phyloP scores from a whole-genome alignment of 2,888 invertebrate species.

The Bembecia ichneumoniformis region DNA sequence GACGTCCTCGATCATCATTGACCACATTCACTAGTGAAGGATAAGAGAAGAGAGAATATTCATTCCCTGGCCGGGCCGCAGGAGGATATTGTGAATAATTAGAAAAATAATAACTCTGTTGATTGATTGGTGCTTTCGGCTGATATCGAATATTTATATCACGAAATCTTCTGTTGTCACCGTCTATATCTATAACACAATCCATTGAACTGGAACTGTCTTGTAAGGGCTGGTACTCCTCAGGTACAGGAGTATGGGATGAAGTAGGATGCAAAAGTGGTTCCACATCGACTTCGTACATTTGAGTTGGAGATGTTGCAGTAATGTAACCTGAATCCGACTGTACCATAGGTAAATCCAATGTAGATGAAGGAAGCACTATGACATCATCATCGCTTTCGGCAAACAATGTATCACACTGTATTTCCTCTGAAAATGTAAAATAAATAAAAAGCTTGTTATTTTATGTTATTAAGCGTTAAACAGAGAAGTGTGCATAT shows the following conservation, averaged over 20 bases:
- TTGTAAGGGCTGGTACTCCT: constrained; percentile 62
- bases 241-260: constrained; percentile 58
- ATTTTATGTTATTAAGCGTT: no score
- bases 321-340: constrained; percentile 44
- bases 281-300: constrained; percentile 40
- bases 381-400: constrained; percentile 76
- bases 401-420: constrained; percentile 76
- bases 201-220: constrained; percentile 58
- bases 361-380: constrained; percentile 35
- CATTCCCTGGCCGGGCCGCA: constrained; percentile 26
- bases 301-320: constrained; percentile 43
- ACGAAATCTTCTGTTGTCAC: constrained; percentile 30
- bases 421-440: constrained; percentile 72
- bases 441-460: no score
- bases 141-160: constrained; percentile 54
- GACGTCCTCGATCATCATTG: constrained; percentile 36
- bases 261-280: constrained; percentile 39
- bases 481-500: no score
- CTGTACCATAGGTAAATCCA: background rate
- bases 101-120: constrained; percentile 43
- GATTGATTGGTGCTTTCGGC: constrained; percentile 40
- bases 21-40: constrained; percentile 34
- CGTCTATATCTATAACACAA: constrained; percentile 34
- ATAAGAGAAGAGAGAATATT: constrained; percentile 36
- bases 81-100: constrained; percentile 31